Evolutionary conservation across 2,113 vertebrate species (phyloP).

Genomic region (Probosciger aterrimus): DNA sequence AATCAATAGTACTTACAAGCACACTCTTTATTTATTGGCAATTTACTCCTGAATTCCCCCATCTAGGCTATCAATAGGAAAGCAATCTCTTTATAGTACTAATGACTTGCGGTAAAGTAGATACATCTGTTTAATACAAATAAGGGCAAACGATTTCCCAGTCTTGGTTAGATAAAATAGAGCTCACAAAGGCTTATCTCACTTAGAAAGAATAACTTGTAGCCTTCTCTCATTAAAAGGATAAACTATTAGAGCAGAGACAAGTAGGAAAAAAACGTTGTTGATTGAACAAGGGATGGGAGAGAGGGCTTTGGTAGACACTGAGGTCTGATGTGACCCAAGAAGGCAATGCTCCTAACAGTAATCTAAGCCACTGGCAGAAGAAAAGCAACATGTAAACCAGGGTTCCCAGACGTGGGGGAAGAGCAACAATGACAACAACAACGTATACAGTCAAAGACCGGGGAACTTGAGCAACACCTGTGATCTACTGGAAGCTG

Average conservation of each 20-base stretch:
- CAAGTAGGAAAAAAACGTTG: background rate
- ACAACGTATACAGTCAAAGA: background rate
- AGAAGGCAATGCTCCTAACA: background rate
- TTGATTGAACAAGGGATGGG: background rate
- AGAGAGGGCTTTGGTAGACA: too few species aligned
- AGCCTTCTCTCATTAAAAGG: slow-evolving; percentile 27
- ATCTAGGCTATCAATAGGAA: slow-evolving; percentile 43
- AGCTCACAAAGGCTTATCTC: background rate
- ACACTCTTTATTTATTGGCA: slow-evolving; percentile 62
- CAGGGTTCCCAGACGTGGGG: background rate
- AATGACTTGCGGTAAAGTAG: slow-evolving; percentile 63
- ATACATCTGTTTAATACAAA: slow-evolving; percentile 63
- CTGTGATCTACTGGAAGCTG: background rate
- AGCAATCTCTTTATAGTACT: slow-evolving; percentile 54
- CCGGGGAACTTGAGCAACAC: background rate
- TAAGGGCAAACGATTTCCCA: slow-evolving; percentile 59
- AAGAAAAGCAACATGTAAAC: background rate
- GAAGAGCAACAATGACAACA: background rate
- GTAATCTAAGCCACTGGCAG: background rate
- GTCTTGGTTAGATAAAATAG: slow-evolving; percentile 30
- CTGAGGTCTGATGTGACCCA: background rate
- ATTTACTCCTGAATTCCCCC: slow-evolving; percentile 29
- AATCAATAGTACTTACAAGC: slow-evolving; percentile 61
- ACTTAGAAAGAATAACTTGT: slow-evolving; percentile 28
- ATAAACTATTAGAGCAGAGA: background rate